phyloP scores from a whole-genome alignment of 2,113 vertebrate species.

The Zingel zingel region DNA sequence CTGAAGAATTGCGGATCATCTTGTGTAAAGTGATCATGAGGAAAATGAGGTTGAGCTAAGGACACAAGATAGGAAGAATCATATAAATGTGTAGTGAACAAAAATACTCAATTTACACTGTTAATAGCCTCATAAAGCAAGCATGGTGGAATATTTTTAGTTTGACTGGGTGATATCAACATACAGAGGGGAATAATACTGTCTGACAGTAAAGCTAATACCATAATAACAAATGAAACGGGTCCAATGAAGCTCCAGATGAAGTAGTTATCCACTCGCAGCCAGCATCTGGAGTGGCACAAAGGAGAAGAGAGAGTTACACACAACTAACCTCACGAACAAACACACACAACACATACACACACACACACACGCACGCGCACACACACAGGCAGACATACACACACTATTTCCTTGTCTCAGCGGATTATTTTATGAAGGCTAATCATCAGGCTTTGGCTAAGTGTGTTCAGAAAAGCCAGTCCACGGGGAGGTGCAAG shows the following conservation, averaged over 20 bases:
- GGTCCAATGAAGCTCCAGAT: constrained; percentile 97
- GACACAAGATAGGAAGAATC: constrained; percentile 30
- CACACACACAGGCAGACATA: constrained; percentile 17
- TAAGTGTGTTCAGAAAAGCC: constrained; percentile 78
- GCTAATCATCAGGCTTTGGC: constrained; percentile 82
- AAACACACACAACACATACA: constrained; percentile 40
- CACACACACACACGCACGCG: constrained; percentile 22
- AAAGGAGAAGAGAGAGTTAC: constrained; percentile 60
- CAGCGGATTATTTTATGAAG: constrained; percentile 76
- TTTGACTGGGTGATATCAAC: constrained; percentile 46
- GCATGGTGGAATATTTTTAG: constrained; percentile 20
- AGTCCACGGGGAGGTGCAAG: constrained; percentile 67
- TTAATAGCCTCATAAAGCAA: constrained; percentile 3
- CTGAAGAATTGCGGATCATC: constrained; percentile 92
- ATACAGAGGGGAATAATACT: constrained; percentile 30
- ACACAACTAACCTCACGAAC: constrained; percentile 48
- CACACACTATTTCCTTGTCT: constrained; percentile 71
- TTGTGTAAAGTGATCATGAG: constrained; percentile 95
- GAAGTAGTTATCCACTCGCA: constrained; percentile 95
- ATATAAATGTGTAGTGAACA: not conserved
- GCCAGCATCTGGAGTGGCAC: constrained; percentile 89
- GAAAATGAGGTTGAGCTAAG: constrained; percentile 92
- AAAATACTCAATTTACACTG: not conserved
- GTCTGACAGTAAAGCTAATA: constrained; percentile 79
- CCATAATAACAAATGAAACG: constrained; percentile 93